A percentile compares a stretch with the other conserved stretches of the same genome.
Evolutionary conservation across 2,888 invertebrate genomes (phyloP).

Genomic region (Leucoptera coffeella): DNA sequence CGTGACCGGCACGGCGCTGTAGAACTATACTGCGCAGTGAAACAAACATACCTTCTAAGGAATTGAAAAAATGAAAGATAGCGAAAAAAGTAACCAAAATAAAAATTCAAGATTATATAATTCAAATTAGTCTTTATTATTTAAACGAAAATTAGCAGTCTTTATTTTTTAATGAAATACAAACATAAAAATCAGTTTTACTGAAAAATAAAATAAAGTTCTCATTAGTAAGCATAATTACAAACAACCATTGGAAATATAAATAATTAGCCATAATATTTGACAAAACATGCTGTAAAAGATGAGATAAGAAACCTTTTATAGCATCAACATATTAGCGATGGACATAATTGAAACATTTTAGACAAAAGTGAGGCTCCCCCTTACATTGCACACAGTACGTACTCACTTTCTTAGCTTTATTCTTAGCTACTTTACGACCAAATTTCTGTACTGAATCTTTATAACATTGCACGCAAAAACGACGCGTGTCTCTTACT

Average conservation of each 20-base stretch:
- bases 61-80: constrained; percentile 2
- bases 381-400: constrained; percentile 10
- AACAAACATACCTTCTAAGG: constrained; percentile 2
- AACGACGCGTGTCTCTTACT: constrained; percentile 11
- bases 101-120: too few relatives aligned
- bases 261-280: constrained; percentile 1
- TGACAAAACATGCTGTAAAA: constrained; percentile 1
- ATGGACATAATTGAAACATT: constrained; percentile 11
- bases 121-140: constrained; percentile 1
- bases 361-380: constrained; percentile 10
- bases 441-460: constrained; percentile 10
- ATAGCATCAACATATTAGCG: constrained; percentile 5
- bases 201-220: background rate
- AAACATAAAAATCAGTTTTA: background rate
- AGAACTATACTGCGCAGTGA: constrained; percentile 3
- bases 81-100: too few relatives aligned
- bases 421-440: constrained; percentile 11
- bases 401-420: constrained; percentile 11
- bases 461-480: constrained; percentile 12
- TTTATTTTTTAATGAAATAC: background rate
- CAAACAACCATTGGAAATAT: background rate
- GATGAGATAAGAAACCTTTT: constrained; percentile 1
- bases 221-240: background rate
- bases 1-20: constrained; percentile 6
- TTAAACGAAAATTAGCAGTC: background rate